Evolutionary conservation across 2,113 vertebrate genomes (phyloP).

Genomic region (Erythrocercus mccallii): DNA sequence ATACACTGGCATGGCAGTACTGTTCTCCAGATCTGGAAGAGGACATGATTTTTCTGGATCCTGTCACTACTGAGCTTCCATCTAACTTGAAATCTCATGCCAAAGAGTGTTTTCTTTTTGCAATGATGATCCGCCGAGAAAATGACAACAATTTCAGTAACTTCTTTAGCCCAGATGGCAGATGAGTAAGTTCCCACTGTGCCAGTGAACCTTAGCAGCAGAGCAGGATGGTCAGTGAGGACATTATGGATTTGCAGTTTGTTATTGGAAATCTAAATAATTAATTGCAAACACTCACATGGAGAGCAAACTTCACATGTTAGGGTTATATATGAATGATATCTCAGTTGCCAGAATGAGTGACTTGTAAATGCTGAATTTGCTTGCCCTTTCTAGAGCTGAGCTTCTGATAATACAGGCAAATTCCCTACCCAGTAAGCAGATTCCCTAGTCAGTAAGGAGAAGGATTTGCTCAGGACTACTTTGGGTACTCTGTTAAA

Average conservation of each 20-base stretch:
- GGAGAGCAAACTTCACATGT: neutral
- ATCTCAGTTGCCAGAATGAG: neutral
- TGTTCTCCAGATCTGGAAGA: neutral
- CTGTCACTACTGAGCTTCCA: neutral
- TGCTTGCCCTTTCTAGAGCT: neutral
- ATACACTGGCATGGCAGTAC: neutral
- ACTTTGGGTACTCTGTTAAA: rapidly evolving
- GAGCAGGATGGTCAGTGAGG: neutral
- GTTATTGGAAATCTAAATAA: neutral
- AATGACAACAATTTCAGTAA: neutral
- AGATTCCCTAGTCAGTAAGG: too few relatives aligned
- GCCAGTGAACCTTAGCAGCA: neutral
- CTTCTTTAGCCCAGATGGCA: neutral
- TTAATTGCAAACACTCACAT: neutral
- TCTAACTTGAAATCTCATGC: neutral
- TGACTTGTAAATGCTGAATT: neutral
- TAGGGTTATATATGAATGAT: neutral
- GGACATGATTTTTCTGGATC: neutral
- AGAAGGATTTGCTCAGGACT: neutral
- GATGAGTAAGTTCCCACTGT: neutral
- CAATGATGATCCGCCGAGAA: neutral
- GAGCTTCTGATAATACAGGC: neutral
- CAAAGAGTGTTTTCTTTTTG: neutral
- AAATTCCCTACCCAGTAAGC: neutral
- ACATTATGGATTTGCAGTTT: neutral